phyloP scores from a whole-genome alignment of 2,888 invertebrate genomes.

The Lycocerus yunnanus region DNA sequence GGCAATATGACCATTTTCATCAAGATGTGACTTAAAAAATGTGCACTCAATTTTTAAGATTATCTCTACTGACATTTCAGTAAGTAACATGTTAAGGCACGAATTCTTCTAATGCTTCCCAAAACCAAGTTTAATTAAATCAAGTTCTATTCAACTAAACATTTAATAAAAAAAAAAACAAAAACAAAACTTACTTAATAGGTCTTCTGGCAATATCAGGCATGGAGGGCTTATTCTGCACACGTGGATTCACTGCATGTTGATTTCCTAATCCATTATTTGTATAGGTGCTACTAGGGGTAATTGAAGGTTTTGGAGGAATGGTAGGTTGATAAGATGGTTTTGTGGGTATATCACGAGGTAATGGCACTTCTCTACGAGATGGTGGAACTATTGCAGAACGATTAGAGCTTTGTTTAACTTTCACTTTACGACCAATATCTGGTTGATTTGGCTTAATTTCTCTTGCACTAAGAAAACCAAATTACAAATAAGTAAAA shows the following conservation, averaged over 20 bases:
- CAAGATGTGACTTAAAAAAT: background rate
- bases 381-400: conserved; percentile 31
- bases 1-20: background rate
- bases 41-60: background rate
- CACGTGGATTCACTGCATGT: conserved; percentile 55
- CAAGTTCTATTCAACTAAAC: background rate
- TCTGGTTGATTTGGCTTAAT: conserved; percentile 91
- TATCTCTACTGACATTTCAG: background rate
- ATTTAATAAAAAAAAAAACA: background rate
- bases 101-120: background rate
- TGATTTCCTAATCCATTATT: conserved; percentile 52
- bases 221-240: conserved; percentile 56
- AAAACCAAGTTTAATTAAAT: background rate
- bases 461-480: conserved; percentile 78
- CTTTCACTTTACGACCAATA: conserved; percentile 86
- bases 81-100: background rate
- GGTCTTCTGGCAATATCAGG: conserved; percentile 76
- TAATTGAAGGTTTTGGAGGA: conserved; percentile 41
- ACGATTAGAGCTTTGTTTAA: conserved; percentile 59
- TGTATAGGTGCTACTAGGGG: conserved; percentile 41
- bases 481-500: background rate
- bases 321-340: conserved; percentile 51
- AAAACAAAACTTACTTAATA: conserved; percentile 36
- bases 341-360: conserved; percentile 47
- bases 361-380: conserved; percentile 49